A percentile compares a stretch with the other conserved stretches of the same genome.
Conservation (phyloP, 1,140 invertebrate genomes). For the Drosophila erecta region DNA sequence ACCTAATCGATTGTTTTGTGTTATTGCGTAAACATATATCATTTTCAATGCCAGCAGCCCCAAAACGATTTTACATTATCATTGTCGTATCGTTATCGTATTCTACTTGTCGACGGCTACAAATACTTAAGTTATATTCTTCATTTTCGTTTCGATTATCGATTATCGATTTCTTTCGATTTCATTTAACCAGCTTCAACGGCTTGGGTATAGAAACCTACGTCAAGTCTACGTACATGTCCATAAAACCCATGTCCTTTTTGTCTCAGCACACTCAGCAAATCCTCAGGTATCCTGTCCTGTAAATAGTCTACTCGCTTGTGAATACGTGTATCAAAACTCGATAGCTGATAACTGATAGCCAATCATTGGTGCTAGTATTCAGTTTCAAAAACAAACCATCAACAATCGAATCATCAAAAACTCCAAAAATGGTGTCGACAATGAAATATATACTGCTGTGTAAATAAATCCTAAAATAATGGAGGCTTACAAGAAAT, state of each 20-base stretch:
- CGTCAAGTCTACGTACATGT: constrained; percentile 8
- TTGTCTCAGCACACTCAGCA: constrained; percentile 30
- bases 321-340: constrained; percentile 37
- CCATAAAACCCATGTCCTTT: constrained; percentile 12
- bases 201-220: neutral
- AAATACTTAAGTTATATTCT: constrained; percentile 8
- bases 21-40: constrained; percentile 38
- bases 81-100: constrained; percentile 35
- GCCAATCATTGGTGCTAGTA: constrained; percentile 21
- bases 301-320: constrained; percentile 43
- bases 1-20: constrained; percentile 28
- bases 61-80: constrained; percentile 18
- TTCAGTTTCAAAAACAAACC: constrained; percentile 10
- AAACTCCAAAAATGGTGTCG: too few species aligned
- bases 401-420: constrained; percentile 26
- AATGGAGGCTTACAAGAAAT: too few species aligned
- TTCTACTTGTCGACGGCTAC: constrained; percentile 35
- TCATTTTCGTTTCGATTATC: neutral
- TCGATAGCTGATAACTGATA: too few species aligned
- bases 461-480: too few species aligned
- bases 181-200: constrained; percentile 17
- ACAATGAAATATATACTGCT: too few species aligned
- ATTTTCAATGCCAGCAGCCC: constrained; percentile 20
- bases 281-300: constrained; percentile 9
- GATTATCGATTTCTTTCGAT: constrained; percentile 11